phyloP scores from a whole-genome alignment of 2,797 vertebrate genomes.

The Rousettus madagascariensis region DNA sequence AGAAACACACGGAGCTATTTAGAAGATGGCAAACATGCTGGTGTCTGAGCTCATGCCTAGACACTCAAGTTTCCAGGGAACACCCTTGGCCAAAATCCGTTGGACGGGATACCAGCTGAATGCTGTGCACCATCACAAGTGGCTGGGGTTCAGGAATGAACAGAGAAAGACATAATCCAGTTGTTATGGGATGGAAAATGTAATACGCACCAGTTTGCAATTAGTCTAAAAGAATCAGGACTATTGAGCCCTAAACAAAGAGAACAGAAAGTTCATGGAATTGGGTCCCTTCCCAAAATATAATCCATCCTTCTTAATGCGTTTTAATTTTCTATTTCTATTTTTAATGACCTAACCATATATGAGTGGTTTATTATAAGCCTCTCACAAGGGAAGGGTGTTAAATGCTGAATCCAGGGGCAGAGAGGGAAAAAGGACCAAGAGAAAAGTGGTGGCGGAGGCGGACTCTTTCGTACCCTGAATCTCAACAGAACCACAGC shows the following conservation, averaged over 20 bases:
- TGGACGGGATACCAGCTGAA: background rate
- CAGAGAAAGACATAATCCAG: constrained; percentile 27
- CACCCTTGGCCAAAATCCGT: constrained; percentile 60
- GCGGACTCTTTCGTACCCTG: background rate
- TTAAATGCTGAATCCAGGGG: background rate
- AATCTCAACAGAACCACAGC: background rate
- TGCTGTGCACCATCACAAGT: background rate
- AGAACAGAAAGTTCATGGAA: constrained; percentile 35
- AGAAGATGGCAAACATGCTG: background rate
- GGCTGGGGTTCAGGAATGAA: constrained; percentile 54
- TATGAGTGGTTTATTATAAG: background rate
- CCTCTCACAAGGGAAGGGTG: background rate
- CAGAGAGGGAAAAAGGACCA: background rate
- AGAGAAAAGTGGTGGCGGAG: background rate
- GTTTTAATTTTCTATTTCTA: constrained; percentile 1
- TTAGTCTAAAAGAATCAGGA: constrained; percentile 23
- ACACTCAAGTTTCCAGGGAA: constrained; percentile 72
- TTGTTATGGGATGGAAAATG: constrained; percentile 53
- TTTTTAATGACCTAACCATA: background rate
- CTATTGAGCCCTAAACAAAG: background rate
- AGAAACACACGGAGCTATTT: constrained; percentile 49
- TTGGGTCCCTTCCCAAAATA: background rate
- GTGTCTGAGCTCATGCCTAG: constrained; percentile 66
- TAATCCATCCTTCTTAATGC: background rate
- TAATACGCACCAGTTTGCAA: background rate